These are phyloP conservation scores for Caenorhabditis sp. DNA, from an alignment of 2,888 invertebrate species.

Conservation along the genomic window DNA sequence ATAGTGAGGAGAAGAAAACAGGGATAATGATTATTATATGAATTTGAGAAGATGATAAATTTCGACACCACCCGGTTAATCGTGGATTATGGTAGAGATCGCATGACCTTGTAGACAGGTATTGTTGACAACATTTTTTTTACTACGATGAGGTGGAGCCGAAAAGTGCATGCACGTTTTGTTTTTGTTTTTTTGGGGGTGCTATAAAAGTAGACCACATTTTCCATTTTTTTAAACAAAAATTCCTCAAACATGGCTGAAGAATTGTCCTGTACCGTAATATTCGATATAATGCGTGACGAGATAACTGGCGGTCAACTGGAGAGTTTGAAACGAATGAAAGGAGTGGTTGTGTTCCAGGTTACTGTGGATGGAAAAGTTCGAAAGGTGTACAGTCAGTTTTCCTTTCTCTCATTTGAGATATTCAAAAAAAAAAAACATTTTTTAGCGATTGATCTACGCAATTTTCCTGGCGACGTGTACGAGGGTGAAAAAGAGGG, in stretches of 20 bases:
- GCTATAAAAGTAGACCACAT: no score
- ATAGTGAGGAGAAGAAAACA: no score
- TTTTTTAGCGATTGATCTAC: slow-evolving; percentile 17
- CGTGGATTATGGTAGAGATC: no score
- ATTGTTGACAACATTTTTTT: no score
- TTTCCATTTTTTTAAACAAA: neutral
- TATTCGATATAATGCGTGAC: slow-evolving; percentile 15
- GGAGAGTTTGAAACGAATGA: slow-evolving; percentile 9
- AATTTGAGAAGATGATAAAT: no score
- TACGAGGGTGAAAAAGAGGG: slow-evolving; percentile 2
- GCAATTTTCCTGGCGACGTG: slow-evolving; percentile 8
- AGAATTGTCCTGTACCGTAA: neutral
- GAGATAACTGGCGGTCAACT: slow-evolving; percentile 8
- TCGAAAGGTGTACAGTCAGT: slow-evolving; percentile 9
- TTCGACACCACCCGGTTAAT: no score
- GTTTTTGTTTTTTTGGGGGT: no score
- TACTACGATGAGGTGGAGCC: no score
- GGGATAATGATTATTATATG: no score
- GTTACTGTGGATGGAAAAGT: slow-evolving; percentile 7
- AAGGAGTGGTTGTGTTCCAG: slow-evolving; percentile 21
- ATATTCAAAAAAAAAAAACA: neutral
- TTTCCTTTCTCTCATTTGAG: neutral
- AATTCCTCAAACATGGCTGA: neutral
- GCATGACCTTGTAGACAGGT: no score
- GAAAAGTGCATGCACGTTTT: no score